Conservation (phyloP, 2,888 invertebrate species). For the Fragum whitleyi region DNA sequence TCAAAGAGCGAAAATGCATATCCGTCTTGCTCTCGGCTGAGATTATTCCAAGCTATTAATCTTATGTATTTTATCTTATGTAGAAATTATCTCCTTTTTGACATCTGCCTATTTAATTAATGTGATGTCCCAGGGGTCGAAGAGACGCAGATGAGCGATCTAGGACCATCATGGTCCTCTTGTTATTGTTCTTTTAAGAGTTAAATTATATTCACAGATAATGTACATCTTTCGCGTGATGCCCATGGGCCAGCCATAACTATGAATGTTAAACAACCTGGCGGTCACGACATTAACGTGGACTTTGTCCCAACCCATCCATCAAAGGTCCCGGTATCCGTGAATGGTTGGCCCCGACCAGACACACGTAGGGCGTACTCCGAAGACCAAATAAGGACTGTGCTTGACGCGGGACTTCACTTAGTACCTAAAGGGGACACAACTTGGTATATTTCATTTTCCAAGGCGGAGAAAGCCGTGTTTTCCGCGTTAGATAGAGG, state of each 20-base stretch:
- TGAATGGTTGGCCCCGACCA: conserved; percentile 43
- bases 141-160: no score
- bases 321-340: conserved; percentile 25
- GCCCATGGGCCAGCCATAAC: conserved; percentile 55
- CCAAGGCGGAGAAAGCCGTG: conserved; percentile 39
- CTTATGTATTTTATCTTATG: no score
- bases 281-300: conserved; percentile 40
- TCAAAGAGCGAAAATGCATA: no score
- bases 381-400: conserved; percentile 12
- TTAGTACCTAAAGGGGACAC: conserved; percentile 51
- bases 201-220: conserved; percentile 16
- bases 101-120: no score
- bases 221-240: conserved; percentile 28
- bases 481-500: conserved; percentile 38
- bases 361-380: conserved; percentile 39
- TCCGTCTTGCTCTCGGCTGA: no score
- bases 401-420: conserved; percentile 34
- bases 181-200: no score
- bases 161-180: no score
- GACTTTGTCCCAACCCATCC: conserved; percentile 38
- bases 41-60: no score
- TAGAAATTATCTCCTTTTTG: no score
- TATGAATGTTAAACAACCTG: conserved; percentile 26
- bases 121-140: no score
- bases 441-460: conserved; percentile 36